Conservation (phyloP, 1,140 invertebrate species). For the Antheraea mylitta region DNA sequence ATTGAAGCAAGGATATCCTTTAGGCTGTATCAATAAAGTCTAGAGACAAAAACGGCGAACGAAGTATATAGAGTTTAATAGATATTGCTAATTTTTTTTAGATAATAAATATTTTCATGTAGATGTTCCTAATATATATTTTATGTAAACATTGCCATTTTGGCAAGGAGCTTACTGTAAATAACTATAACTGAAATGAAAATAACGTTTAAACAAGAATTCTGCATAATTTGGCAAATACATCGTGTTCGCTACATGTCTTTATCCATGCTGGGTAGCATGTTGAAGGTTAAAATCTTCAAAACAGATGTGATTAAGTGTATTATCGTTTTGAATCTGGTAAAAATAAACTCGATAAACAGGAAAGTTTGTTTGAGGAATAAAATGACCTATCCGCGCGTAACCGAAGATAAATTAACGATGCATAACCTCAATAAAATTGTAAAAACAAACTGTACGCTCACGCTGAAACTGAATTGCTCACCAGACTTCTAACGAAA, state of each 20-base stretch:
- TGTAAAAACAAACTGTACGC: conserved; percentile 9
- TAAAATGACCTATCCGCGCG: conserved; percentile 12
- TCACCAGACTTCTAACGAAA: background rate
- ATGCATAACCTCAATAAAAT: conserved; percentile 12
- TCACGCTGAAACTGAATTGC: conserved; percentile 7
- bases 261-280: background rate
- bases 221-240: conserved; percentile 41
- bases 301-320: background rate
- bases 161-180: conserved; percentile 26
- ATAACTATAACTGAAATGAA: conserved; percentile 20
- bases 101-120: too few relatives aligned
- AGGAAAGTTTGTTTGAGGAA: conserved; percentile 7
- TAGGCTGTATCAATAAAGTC: too few relatives aligned
- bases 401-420: conserved; percentile 13
- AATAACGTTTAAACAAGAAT: conserved; percentile 18
- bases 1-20: too few relatives aligned
- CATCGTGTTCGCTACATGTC: conserved; percentile 15
- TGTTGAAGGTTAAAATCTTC: background rate
- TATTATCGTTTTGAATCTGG: background rate
- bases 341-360: conserved; percentile 9
- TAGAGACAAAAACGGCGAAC: too few relatives aligned
- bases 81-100: too few relatives aligned
- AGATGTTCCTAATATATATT: too few relatives aligned
- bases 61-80: too few relatives aligned
- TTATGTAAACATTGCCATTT: conserved; percentile 14